Evolutionary conservation across 1,140 invertebrate species (phyloP).

Genomic region (Pteromalus puparum): DNA sequence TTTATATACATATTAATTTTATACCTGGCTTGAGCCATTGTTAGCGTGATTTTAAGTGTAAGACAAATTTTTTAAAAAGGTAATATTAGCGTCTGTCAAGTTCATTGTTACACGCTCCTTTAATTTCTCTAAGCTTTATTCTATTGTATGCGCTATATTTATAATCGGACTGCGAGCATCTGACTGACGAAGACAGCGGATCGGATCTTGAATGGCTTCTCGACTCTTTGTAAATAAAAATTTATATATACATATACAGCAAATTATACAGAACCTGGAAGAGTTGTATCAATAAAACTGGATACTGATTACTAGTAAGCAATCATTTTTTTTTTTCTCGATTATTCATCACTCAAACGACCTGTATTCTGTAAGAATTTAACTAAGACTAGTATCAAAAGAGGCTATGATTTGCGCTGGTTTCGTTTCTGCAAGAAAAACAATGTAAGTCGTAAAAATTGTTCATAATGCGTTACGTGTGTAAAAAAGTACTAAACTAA

Average conservation of each 20-base stretch:
- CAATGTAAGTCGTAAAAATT: background rate
- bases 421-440: background rate
- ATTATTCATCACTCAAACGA: background rate
- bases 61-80: conserved; percentile 32
- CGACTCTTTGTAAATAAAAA: conserved; percentile 51
- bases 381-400: background rate
- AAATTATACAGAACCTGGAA: conserved; percentile 39
- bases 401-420: background rate
- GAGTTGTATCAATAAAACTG: conserved; percentile 48
- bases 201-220: conserved; percentile 41
- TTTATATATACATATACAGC: conserved; percentile 48
- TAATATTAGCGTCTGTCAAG: conserved; percentile 29
- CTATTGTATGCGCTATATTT: conserved; percentile 29
- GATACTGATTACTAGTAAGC: conserved; percentile 31
- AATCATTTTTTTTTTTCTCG: conserved; percentile 10
- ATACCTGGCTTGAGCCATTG: conserved; percentile 46
- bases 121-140: conserved; percentile 47
- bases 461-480: background rate
- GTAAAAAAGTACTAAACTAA: background rate
- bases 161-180: conserved; percentile 37
- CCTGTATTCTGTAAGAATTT: background rate
- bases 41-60: conserved; percentile 50
- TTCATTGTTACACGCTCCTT: conserved; percentile 45
- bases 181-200: conserved; percentile 42
- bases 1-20: conserved; percentile 42